Percentiles rank a stretch among this genome's conserved stretches.
These are phyloP conservation scores for Yponomeuta sedellus DNA, from an alignment of 2,888 invertebrate species.

Conservation along the genomic window DNA sequence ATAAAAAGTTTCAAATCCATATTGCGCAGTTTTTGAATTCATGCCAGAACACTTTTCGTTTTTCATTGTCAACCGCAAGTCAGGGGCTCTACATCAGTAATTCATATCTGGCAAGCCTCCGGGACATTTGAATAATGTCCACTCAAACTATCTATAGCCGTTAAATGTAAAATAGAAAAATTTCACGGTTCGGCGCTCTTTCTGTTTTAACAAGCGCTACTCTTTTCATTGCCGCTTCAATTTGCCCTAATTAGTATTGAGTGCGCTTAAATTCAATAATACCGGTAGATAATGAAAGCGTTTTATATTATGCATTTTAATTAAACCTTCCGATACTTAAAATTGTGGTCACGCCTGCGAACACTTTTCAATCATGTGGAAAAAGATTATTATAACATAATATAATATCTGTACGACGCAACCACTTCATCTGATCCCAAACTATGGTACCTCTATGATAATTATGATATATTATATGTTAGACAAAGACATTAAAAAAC, in stretches of 20 bases:
- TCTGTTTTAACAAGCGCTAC: background rate
- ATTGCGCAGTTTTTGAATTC: constrained; percentile 33
- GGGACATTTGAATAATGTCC: constrained; percentile 27
- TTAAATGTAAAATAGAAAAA: background rate
- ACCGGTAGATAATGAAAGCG: background rate
- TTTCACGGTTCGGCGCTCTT: background rate
- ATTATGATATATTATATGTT: too few relatives aligned
- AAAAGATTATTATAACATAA: background rate
- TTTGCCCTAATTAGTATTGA: background rate
- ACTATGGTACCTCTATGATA: too few relatives aligned
- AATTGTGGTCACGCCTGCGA: background rate
- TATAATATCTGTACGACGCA: background rate
- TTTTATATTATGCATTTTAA: background rate
- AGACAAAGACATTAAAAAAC: too few relatives aligned
- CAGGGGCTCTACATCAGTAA: constrained; percentile 24
- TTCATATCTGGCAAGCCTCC: constrained; percentile 28
- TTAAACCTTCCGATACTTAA: background rate
- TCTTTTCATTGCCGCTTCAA: background rate
- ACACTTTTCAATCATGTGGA: background rate
- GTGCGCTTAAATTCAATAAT: background rate
- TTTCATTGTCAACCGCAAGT: constrained; percentile 31
- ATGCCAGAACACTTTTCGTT: constrained; percentile 41
- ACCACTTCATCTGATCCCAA: too few relatives aligned
- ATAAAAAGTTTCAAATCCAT: constrained; percentile 19
- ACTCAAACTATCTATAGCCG: constrained; percentile 7